These are phyloP conservation scores for Glaucomys volans DNA, from an alignment of 2,113 vertebrate genomes.

Conservation along the genomic window DNA sequence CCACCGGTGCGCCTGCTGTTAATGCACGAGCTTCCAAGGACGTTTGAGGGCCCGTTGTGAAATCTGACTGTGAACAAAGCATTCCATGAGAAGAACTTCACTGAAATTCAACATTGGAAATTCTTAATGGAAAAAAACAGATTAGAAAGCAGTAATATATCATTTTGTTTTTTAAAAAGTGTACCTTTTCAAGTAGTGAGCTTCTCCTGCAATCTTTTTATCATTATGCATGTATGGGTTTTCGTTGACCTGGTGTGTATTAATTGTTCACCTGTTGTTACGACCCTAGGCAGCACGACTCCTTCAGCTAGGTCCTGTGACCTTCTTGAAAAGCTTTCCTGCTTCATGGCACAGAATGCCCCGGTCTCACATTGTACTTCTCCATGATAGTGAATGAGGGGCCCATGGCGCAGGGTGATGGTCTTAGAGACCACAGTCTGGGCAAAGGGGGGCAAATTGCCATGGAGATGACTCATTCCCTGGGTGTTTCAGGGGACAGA, in stretches of 20 bases:
- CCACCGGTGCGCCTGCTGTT: neutral
- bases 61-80: neutral
- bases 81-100: neutral
- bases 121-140: neutral
- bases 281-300: neutral
- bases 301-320: neutral
- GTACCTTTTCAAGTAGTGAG: neutral
- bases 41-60: neutral
- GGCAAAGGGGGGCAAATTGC: neutral
- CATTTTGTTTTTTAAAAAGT: neutral
- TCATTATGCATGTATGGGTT: neutral
- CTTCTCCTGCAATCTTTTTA: neutral
- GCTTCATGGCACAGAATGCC: neutral
- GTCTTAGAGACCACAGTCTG: neutral
- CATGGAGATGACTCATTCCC: neutral
- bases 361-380: neutral
- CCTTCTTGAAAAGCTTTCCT: neutral
- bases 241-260: neutral
- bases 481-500: neutral
- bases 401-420: neutral
- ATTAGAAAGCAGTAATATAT: neutral
- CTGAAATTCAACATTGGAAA: conserved; percentile 34
- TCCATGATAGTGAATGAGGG: too few relatives aligned
- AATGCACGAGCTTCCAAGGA: neutral
- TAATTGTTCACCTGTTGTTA: neutral